Evolutionary conservation across 2,888 invertebrate species (phyloP).

Genomic region (Trissolcus brochymenae): DNA sequence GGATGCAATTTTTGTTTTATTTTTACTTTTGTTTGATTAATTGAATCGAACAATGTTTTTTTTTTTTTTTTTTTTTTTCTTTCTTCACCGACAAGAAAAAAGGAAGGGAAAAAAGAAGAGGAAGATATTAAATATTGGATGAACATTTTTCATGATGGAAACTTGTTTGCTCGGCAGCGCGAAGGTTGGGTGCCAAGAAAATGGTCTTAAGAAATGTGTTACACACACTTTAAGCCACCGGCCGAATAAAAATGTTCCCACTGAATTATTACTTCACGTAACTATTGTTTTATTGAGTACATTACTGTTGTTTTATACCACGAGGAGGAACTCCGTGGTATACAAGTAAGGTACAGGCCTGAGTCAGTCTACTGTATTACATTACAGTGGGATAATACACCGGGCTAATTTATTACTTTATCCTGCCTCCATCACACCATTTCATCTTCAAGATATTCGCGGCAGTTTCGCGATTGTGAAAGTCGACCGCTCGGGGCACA

Average conservation of each 20-base stretch:
- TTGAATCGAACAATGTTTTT: no score
- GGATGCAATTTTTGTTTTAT: no score
- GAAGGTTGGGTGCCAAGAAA: conserved; percentile 11
- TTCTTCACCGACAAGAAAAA: no score
- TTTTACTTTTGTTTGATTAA: no score
- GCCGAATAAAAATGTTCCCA: conserved; percentile 21
- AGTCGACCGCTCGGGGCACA: conserved; percentile 13
- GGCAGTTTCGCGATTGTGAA: conserved; percentile 36
- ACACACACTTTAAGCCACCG: conserved; percentile 10
- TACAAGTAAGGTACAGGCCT: conserved; percentile 34
- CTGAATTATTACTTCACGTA: conserved; percentile 42
- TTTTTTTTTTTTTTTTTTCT: no score
- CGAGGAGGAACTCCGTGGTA: conserved; percentile 31
- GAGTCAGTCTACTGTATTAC: conserved; percentile 48
- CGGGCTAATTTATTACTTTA: conserved; percentile 52
- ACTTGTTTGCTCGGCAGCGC: conserved; percentile 15
- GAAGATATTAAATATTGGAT: no score
- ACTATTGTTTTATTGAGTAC: conserved; percentile 47
- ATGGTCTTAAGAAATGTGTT: conserved; percentile 20
- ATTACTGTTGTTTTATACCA: conserved; percentile 36
- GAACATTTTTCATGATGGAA: background rate
- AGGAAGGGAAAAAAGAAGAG: no score
- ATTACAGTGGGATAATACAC: conserved; percentile 48
- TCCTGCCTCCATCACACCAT: conserved; percentile 46
- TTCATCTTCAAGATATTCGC: conserved; percentile 32